Base-by-base conservation (phyloP, 2,113 vertebrate genomes). In the Colossoma macropomum region DNA sequence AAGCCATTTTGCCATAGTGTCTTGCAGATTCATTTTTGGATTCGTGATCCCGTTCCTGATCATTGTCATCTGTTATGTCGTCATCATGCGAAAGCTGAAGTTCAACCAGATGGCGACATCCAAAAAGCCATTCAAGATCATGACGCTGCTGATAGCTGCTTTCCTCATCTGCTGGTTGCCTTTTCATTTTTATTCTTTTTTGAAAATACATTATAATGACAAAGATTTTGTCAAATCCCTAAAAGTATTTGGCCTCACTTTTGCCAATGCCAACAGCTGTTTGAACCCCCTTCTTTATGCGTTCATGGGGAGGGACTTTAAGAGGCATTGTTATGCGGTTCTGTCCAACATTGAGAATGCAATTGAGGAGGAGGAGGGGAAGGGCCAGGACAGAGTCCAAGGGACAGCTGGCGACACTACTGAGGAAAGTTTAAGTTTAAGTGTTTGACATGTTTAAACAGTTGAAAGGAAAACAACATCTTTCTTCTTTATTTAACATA, bases 161-260 rank as follows among this genome's bases (percentile, higher is more conserved):
- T 97, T 97, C 88, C 96, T 97, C 81, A 27, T 95, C 82, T 97
- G 96, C 85, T 97, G 96, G 93, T 89, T 96, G 38, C 96, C 96
- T 0, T 96, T 95, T 75, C 96, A 97, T 0, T 84, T 94, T 27
- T 94, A 96, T 54, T 84, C 94, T 63, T 86, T 97, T 0, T 84
- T 96, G 25, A 96, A 96, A 79, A 80, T 95, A 0, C 62, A 92
- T 34, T 88, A 89, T 6, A 8, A n/a, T n/a, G n/a, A 21, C 15
- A 5, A 86, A 62, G 4, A 15, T 0, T 0, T 81, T 32, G 56
- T 92, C 32, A 3, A 0, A 0, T 4, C 0, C 0, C 91, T 92
- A n/a, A 85, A 91, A 13, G 73, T 0, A 50, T 1, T 86, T 41
- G 13, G n/a, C 7, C 16, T 7, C 21, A 32, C 25, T 48, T 30